Evolutionary conservation across 2,888 invertebrate species (phyloP).

Genomic region (Aphidius colemani): DNA sequence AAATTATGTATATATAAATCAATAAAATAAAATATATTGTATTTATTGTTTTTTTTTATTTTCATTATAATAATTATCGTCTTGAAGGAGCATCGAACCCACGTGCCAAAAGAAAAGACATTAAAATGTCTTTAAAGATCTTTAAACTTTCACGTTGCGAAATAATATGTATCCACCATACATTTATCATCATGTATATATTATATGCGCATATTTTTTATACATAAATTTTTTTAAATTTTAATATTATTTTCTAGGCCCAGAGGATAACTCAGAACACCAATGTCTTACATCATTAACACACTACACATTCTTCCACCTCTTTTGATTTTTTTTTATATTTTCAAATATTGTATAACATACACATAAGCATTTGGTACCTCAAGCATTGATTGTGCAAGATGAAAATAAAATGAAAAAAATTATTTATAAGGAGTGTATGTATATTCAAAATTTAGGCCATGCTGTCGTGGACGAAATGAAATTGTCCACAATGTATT

Average conservation of each 20-base stretch:
- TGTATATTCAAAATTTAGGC: slow-evolving; percentile 24
- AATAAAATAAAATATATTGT: background rate
- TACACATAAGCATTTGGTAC: too few relatives aligned
- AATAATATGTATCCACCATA: slow-evolving; percentile 41
- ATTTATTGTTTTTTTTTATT: background rate
- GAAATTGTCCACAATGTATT: too few relatives aligned
- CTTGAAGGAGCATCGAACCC: background rate
- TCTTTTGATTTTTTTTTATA: background rate
- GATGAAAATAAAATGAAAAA: background rate
- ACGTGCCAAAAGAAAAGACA: slow-evolving; percentile 19
- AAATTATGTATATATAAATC: background rate
- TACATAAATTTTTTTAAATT: background rate
- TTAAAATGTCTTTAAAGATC: slow-evolving; percentile 33
- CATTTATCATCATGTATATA: slow-evolving; percentile 31
- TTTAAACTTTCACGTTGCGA: slow-evolving; percentile 49
- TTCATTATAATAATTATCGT: slow-evolving; percentile 17
- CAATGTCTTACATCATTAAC: slow-evolving; percentile 22
- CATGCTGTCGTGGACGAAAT: slow-evolving; percentile 15
- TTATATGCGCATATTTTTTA: background rate
- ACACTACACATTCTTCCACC: slow-evolving; percentile 19
- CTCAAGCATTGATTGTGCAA: too few relatives aligned
- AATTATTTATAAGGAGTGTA: background rate
- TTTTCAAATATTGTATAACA: slow-evolving; percentile 10
- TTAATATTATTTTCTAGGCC: slow-evolving; percentile 20
- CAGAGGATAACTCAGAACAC: slow-evolving; percentile 13